Conservation (phyloP, 1,140 invertebrate species). For the Manduca sexta region DNA sequence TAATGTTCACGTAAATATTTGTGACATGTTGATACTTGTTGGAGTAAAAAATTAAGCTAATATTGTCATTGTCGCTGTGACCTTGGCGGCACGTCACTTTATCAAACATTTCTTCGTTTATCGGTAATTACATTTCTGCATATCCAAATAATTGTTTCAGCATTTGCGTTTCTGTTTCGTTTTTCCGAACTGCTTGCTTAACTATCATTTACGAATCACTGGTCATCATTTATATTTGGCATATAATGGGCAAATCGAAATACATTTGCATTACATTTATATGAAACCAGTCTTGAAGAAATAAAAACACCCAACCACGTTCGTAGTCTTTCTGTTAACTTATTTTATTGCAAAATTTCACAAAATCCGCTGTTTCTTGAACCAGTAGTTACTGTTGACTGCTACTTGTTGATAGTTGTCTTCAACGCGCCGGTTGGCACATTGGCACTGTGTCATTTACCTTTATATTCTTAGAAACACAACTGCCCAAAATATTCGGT, state of each 20-base stretch:
- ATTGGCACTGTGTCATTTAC: conserved; percentile 15
- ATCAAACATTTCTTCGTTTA: conserved; percentile 36
- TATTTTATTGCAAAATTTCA: no score
- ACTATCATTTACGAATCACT: not conserved
- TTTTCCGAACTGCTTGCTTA: no score
- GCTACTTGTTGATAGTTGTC: not conserved
- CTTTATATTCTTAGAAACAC: conserved; percentile 20
- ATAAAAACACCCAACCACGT: conserved; percentile 5
- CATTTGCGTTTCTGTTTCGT: no score
- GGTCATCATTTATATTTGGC: conserved; percentile 6
- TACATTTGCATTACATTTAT: conserved; percentile 7
- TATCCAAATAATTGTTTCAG: no score
- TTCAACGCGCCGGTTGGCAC: no score
- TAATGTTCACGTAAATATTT: no score
- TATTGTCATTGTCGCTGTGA: conserved; percentile 48
- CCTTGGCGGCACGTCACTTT: conserved; percentile 41
- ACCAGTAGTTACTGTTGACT: not conserved
- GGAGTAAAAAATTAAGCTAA: no score
- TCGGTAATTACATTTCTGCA: no score
- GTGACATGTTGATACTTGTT: no score
- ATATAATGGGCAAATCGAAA: conserved; percentile 5
- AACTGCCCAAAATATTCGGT: conserved; percentile 13
- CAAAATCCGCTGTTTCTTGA: no score
- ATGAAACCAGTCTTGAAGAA: conserved; percentile 6
- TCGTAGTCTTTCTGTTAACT: not conserved